Percentiles rank a stretch among this genome's conserved stretches.
These are phyloP conservation scores for Eristalis arbustorum DNA, from an alignment of 2,888 invertebrate genomes.

Conservation along the genomic window DNA sequence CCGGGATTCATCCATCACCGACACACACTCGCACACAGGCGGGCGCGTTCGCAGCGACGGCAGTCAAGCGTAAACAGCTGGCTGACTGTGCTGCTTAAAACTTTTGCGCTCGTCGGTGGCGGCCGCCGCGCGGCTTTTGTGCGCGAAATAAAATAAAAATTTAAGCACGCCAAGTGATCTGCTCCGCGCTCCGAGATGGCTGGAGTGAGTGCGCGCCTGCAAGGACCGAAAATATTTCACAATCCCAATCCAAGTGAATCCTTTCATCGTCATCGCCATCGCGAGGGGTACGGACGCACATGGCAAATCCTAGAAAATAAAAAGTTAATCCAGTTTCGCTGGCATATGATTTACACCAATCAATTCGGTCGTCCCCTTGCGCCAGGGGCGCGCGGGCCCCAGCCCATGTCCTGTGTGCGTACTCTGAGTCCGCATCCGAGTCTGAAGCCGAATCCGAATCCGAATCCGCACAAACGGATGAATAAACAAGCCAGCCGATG, in stretches of 20 bases:
- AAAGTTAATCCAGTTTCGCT: slow-evolving; percentile 68
- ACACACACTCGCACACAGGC: neutral
- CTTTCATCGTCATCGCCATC: slow-evolving; percentile 40
- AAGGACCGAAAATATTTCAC: slow-evolving; percentile 39
- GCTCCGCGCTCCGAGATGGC: neutral
- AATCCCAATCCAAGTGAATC: slow-evolving; percentile 53
- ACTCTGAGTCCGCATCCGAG: slow-evolving; percentile 22
- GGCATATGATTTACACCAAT: slow-evolving; percentile 69
- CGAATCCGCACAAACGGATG: slow-evolving; percentile 52
- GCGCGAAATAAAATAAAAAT: slow-evolving; percentile 40
- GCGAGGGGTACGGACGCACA: neutral
- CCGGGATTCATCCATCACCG: neutral
- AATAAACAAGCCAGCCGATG: slow-evolving; percentile 53
- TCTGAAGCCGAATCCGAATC: neutral
- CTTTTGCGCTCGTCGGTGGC: slow-evolving; percentile 25
- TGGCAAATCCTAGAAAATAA: slow-evolving; percentile 58
- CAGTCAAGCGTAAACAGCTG: slow-evolving; percentile 66
- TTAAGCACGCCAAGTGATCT: slow-evolving; percentile 26
- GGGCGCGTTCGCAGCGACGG: neutral
- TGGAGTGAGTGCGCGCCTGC: neutral
- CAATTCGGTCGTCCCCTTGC: slow-evolving; percentile 37
- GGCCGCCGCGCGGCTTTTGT: slow-evolving; percentile 29
- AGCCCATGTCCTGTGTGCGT: slow-evolving; percentile 4
- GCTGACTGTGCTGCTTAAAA: slow-evolving; percentile 53
- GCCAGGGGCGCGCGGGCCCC: neutral